phyloP scores from a whole-genome alignment of 30 jellyfish, hydroid and myxozoan species.

The Hydra vulgaris region DNA sequence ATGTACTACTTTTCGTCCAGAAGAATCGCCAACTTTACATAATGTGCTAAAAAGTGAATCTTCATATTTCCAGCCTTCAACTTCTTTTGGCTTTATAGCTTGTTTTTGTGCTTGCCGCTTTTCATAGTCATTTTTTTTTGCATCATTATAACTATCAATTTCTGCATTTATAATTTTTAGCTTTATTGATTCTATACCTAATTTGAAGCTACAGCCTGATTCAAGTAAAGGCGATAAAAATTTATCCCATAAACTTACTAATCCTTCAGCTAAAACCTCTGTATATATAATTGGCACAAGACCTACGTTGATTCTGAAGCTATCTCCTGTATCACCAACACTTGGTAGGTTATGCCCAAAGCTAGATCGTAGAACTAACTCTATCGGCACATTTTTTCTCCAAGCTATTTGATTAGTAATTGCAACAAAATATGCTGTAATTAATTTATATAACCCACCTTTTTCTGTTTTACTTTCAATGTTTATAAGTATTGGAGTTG shows the following conservation, averaged over 20 bases:
- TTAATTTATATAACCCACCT: too few species aligned
- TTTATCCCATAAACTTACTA: background rate
- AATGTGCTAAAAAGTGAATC: background rate
- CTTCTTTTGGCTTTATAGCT: background rate
- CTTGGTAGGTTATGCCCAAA: too few species aligned
- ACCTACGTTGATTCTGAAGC: background rate
- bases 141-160: background rate
- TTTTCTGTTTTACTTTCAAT: too few species aligned
- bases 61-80: background rate
- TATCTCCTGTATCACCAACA: too few species aligned
- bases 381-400: too few species aligned
- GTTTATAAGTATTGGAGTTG: background rate
- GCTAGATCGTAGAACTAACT: too few species aligned
- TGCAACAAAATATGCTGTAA: too few species aligned
- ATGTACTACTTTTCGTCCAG: background rate
- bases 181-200: background rate
- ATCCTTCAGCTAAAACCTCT: background rate
- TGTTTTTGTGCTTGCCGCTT: background rate
- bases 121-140: background rate
- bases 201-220: background rate
- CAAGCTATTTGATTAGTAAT: too few species aligned
- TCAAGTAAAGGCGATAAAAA: background rate
- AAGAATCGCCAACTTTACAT: background rate
- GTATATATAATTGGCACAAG: background rate
- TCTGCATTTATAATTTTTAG: background rate